A percentile compares a stretch with the other conserved stretches of the same genome.
These are phyloP conservation scores for Nothoprocta perdicaria DNA, from an alignment of 2,113 vertebrate species.

Conservation along the genomic window DNA sequence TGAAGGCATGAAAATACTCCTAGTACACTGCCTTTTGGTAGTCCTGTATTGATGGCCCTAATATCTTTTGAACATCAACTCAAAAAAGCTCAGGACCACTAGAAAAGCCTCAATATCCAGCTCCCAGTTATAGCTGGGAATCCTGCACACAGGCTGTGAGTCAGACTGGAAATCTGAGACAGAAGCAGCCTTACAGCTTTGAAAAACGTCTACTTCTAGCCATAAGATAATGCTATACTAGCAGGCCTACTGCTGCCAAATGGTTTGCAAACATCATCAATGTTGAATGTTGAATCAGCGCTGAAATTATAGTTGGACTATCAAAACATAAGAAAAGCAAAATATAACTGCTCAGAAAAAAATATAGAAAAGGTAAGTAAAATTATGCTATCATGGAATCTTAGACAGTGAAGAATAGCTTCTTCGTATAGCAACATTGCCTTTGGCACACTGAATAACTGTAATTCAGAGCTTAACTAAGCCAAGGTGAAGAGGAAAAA, in stretches of 20 bases:
- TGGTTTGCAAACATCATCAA: background rate
- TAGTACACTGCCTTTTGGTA: background rate
- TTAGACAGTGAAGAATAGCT: background rate
- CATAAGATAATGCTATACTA: background rate
- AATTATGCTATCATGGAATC: background rate
- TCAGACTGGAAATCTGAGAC: background rate
- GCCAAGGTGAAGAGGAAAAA: background rate
- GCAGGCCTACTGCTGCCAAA: background rate
- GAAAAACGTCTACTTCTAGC: constrained; percentile 1
- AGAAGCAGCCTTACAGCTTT: background rate
- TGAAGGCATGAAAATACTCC: background rate
- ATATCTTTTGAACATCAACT: background rate
- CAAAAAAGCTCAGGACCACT: background rate
- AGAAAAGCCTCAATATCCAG: background rate
- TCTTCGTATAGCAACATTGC: background rate
- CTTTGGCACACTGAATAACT: background rate
- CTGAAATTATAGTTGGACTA: background rate
- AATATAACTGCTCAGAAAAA: background rate
- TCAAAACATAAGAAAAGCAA: background rate
- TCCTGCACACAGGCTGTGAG: background rate
- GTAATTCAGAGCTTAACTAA: background rate
- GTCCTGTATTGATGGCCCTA: background rate
- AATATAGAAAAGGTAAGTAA: background rate
- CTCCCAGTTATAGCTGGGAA: background rate
- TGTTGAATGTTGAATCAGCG: background rate